Evolutionary conservation across 2,113 vertebrate species (phyloP).

Genomic region (Mastomys natalensis): DNA sequence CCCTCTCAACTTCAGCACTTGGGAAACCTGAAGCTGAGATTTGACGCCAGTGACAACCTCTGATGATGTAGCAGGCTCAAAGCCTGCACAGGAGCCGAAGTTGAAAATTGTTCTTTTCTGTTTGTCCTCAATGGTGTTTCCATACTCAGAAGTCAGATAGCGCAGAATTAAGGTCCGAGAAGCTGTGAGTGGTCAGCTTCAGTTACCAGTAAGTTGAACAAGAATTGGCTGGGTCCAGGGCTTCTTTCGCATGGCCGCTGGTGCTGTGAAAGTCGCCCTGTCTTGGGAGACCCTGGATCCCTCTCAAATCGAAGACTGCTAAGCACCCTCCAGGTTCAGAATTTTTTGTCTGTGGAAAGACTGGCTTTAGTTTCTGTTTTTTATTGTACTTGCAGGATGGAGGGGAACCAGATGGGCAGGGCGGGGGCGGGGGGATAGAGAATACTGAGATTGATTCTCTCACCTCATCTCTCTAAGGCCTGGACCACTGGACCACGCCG

Average conservation of each 20-base stretch:
- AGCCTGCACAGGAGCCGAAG: constrained; percentile 10
- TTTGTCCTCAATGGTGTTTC: constrained; percentile 56
- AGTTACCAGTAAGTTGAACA: background rate
- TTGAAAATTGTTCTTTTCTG: constrained; percentile 47
- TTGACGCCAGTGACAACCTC: constrained; percentile 53
- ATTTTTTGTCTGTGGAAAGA: background rate
- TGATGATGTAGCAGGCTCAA: constrained; percentile 49
- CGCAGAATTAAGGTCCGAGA: background rate
- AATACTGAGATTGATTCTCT: background rate
- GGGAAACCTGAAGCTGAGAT: constrained; percentile 63
- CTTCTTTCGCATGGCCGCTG: background rate
- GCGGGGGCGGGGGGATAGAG: accelerated
- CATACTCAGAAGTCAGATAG: background rate
- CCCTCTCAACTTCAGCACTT: constrained; percentile 63
- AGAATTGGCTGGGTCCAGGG: background rate
- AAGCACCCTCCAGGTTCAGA: background rate
- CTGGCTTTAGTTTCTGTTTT: background rate
- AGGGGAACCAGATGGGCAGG: background rate
- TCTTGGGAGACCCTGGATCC: background rate
- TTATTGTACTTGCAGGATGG: background rate
- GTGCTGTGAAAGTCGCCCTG: background rate
- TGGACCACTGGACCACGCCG: background rate
- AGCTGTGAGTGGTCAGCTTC: background rate
- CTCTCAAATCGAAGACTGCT: background rate
- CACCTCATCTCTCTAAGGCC: background rate